Conservation (phyloP, 2,113 vertebrate genomes). For the Triplophysa dalaica region DNA sequence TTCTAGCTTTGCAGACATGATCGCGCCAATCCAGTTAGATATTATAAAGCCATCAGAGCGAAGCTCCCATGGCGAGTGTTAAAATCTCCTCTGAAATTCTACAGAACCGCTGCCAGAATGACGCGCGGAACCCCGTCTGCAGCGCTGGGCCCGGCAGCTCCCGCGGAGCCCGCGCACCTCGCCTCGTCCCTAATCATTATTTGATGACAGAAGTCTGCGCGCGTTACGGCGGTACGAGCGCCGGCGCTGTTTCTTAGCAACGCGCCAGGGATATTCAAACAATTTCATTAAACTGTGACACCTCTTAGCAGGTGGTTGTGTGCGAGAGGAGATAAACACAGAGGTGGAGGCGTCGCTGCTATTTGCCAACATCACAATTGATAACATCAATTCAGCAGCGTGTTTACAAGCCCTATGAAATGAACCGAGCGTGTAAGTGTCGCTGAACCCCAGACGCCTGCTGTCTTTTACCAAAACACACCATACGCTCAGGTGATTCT, state of each 20-base stretch:
- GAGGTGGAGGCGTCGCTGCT: slow-evolving; percentile 91
- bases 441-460: slow-evolving; percentile 26
- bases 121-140: slow-evolving; percentile 55
- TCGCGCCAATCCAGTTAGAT: slow-evolving; percentile 31
- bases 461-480: slow-evolving; percentile 18
- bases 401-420: slow-evolving; percentile 92
- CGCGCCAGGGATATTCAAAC: slow-evolving; percentile 94
- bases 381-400: slow-evolving; percentile 92
- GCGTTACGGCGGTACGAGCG: slow-evolving; percentile 84
- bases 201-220: slow-evolving; percentile 97
- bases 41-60: slow-evolving; percentile 47
- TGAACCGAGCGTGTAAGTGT: slow-evolving; percentile 67
- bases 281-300: slow-evolving; percentile 99
- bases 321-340: slow-evolving; percentile 97
- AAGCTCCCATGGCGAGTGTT: slow-evolving; percentile 39
- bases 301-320: slow-evolving; percentile 99
- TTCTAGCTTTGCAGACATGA: neutral
- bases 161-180: slow-evolving; percentile 36
- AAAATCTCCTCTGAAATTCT: slow-evolving; percentile 54
- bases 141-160: slow-evolving; percentile 16
- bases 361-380: slow-evolving; percentile 99
- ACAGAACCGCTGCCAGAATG: slow-evolving; percentile 53
- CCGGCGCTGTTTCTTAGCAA: slow-evolving; percentile 98
- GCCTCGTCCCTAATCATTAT: slow-evolving; percentile 97
- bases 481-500: slow-evolving; percentile 1